Evolutionary conservation across 2,797 vertebrate genomes (phyloP).

Genomic region (Sarcophilus harrisii): DNA sequence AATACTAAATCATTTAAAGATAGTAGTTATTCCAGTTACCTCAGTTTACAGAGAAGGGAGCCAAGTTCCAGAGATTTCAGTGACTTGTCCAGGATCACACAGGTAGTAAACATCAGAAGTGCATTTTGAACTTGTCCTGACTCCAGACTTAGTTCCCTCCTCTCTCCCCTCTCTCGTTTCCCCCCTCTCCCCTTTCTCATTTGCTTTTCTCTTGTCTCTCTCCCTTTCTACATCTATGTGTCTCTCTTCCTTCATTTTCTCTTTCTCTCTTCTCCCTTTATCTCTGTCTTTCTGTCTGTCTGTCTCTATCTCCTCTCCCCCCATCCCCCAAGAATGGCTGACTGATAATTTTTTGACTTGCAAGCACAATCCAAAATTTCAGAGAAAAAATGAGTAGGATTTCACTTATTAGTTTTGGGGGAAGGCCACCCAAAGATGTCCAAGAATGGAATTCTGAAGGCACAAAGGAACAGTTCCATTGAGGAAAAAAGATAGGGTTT

Average conservation of each 20-base stretch:
- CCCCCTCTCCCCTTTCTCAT: neutral
- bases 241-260: no score
- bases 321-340: neutral
- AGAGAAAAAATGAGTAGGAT: neutral
- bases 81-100: neutral
- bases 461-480: neutral
- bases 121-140: neutral
- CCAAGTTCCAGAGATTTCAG: neutral
- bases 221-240: rapidly evolving
- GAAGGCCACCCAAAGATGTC: no score
- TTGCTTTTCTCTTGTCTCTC: no score
- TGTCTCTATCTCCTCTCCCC: rapidly evolving
- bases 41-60: neutral
- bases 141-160: neutral
- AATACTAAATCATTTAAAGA: neutral
- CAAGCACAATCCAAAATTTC: neutral
- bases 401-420: neutral
- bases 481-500: neutral
- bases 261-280: neutral
- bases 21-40: neutral
- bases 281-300: no score
- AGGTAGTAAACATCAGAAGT: neutral
- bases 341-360: neutral
- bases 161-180: neutral
- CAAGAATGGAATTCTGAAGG: neutral